phyloP scores from a whole-genome alignment of 2,888 invertebrate genomes.

The Drosophila monieri region DNA sequence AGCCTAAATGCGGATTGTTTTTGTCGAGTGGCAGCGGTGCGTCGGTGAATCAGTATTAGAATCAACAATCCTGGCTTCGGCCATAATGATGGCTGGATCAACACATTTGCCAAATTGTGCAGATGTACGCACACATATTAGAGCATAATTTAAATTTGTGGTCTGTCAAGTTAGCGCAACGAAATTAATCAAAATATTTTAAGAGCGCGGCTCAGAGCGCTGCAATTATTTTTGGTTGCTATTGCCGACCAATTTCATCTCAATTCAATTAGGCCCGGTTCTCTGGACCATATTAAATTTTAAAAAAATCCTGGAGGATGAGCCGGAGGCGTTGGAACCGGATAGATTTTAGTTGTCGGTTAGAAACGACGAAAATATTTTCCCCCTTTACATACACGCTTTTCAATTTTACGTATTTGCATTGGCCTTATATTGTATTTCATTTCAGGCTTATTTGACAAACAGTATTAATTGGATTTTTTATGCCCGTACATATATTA shows the following conservation, averaged over 20 bases:
- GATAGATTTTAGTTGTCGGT: not conserved
- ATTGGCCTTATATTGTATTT: conserved; percentile 44
- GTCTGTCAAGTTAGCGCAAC: conserved; percentile 28
- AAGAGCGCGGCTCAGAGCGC: conserved; percentile 1
- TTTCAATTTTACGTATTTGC: conserved; percentile 36
- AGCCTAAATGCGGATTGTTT: conserved; percentile 42
- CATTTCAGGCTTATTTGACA: conserved; percentile 51
- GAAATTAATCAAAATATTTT: conserved; percentile 38
- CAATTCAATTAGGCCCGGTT: conserved; percentile 21
- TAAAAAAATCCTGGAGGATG: not conserved
- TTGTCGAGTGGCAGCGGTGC: conserved; percentile 25
- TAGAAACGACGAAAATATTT: not conserved
- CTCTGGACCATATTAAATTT: conserved; percentile 30
- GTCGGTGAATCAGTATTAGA: conserved; percentile 12
- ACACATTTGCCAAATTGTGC: conserved; percentile 24
- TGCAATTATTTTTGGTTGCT: conserved; percentile 21
- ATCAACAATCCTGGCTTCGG: conserved; percentile 17
- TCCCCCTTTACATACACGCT: conserved; percentile 19
- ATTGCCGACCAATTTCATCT: conserved; percentile 3
- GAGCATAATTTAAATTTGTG: conserved; percentile 48
- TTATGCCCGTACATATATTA: conserved; percentile 43
- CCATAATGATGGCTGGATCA: conserved; percentile 28
- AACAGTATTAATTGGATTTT: conserved; percentile 71
- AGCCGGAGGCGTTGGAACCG: not conserved
- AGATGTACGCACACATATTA: conserved; percentile 22